Evolutionary conservation across 2,113 vertebrate species (phyloP), one percentile per base, ranked within the genome.

Genomic region (Dasyprocta punctata): DNA sequence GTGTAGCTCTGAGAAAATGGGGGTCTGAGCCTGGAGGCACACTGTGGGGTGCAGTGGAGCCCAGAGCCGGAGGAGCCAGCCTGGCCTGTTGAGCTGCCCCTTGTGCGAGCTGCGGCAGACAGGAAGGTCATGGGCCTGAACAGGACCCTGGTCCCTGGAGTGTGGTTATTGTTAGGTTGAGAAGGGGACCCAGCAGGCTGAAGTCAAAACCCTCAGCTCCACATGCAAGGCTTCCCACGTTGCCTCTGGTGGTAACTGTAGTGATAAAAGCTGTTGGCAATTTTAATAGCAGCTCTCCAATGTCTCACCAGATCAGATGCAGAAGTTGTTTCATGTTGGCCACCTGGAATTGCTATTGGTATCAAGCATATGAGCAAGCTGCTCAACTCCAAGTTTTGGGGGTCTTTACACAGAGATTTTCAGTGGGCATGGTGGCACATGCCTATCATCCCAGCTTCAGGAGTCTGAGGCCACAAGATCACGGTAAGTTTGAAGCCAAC

Each of bases 321-420:
- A 12, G 73, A 67, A 20, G 52, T 69, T 6, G 0, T 33, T 12
- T 44, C 56, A 20, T 38, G 6, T 26, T 1, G 16, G 13, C 54
- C 67, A 16, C 1, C 60, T 44, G 10, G 63, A 58, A n/a, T 14
- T 9, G 63, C 56, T 33, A 0, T 6, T 7, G 26, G 12, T 8
- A 22, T 30, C 33, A 47, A 7, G 8, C 12, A 3, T 0, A 0
- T 0, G 16, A 49, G 47, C 82, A 30, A 3, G 22, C 3, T 2
- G 24, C 77, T 28, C 9, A 49, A 47, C 41, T 24, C 30, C 7
- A 4, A 14, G 36, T 17, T 5, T 28, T 36, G 19, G 75, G 41
- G 52, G 58, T 83, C 41, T 5, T 38, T 8, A 7, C 8, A 36
- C 16, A 19, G 65, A 56, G 28, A 3, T 28, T 73, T n/a, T 14